Evolutionary conservation across 2,888 invertebrate species (phyloP), one percentile per base, ranked within the genome.

Genomic region (Chymomyza caudatula): DNA sequence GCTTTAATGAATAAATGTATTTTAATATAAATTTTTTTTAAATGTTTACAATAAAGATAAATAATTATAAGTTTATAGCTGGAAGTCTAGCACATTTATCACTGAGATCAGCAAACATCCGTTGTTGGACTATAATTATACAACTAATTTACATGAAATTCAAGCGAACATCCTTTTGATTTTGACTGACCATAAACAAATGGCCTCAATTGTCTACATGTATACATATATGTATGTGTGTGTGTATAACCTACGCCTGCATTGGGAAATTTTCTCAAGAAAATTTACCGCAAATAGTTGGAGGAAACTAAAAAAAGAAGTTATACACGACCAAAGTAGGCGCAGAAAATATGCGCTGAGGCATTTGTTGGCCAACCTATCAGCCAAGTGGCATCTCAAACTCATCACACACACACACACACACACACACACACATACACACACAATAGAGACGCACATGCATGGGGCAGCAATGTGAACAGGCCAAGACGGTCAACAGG

Each of bases 31-130:
- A 37, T n/a, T n/a, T n/a, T n/a, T n/a, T n/a, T n/a, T 37, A 13
- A 13, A 11, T 37, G 54, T 11, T 6, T 55, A 55, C 53, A 53
- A 53, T 25, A 71, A 73, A 49, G 55, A 67, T 73, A 82, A 85
- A 81, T 85, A 81, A 81, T 81, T 81, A 81, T 81, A 85, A n/a
- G n/a, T n/a, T n/a, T 37, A 82, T 81, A 71, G 73, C 51, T 51
- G 29, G 11, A 8, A 37, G 2, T 51, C 20, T 67, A 73, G 69
- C 83, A 79, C 83, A 81, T 81, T 81, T 85, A 81, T 81, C 80
- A 77, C 73, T 71, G 25, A 68, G 79, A 81, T 81, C 80, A 78
- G 76, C 85, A 74, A 59, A 84, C 85, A 81, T 76, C 77, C 83
- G 82, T 78, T 82, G 62, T 60, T 64, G 60, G 65, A 61, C 68